Evolutionary conservation across 2,888 invertebrate genomes (phyloP), one percentile per base, ranked within the genome.

Genomic region (Phragmatobia fuliginosa): DNA sequence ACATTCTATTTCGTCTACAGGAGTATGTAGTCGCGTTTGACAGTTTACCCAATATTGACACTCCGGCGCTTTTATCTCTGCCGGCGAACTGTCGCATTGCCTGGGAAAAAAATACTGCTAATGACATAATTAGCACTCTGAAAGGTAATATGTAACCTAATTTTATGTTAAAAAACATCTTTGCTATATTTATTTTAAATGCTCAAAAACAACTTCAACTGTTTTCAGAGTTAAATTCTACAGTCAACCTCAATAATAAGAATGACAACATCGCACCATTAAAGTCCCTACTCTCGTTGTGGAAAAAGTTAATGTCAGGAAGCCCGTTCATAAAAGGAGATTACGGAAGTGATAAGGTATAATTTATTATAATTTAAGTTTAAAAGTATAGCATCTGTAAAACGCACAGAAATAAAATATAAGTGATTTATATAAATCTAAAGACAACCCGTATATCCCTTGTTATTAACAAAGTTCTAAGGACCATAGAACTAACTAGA

Each of bases 71-170:
- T 83, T 97, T 99, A 84, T 98, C 98, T 5, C 93, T 99, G 63
- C 98, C 99, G 0, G 97, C 97, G 66, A 99, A 99, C 88, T 98
- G 99, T 72, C 97, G 98, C 77, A 95, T 97, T 66, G 97, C 98
- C 14, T 97, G 98, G 96, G 98, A 99, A 89, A 96, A 96, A 77
- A 97, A 96, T 68, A 96, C 97, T 6, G 96, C 96, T 2, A 90
- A 90, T 16, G 88, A 92, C 33, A 96, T 97, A n/a, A 94, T 98
- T 64, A 88, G 69, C 18, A 84, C 84, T n/a, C 77, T 89, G 4
- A 87, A 82, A 85, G 89, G 89, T 88, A 76, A 36, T n/a, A n/a
- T n/a, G 32, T 49, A 6, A 25, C 14, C n/a, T 4, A 28, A n/a
- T 21, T 45, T n/a, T n/a, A n/a, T n/a, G n/a, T n/a, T n/a, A n/a